Conservation (phyloP, 1,140 invertebrate genomes). For the Caenorhabditis briggsae region DNA sequence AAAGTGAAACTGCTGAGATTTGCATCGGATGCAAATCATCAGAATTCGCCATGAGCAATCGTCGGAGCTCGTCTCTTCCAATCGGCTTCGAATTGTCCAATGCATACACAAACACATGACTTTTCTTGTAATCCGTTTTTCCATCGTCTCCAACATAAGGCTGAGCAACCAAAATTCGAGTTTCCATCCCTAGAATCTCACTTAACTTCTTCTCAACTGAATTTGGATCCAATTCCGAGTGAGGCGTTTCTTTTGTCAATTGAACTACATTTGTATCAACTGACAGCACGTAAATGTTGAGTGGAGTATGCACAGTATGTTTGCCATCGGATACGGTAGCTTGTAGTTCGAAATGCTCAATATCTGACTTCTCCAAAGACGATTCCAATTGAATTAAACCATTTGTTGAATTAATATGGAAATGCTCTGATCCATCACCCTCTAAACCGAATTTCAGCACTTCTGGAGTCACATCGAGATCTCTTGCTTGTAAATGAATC, state of each 20-base stretch:
- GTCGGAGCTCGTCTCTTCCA: not conserved
- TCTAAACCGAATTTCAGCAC: not conserved
- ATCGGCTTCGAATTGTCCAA: conserved; percentile 11
- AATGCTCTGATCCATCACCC: not conserved
- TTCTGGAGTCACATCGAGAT: conserved; percentile 30
- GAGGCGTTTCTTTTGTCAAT: conserved; percentile 64
- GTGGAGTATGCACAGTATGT: conserved; percentile 24
- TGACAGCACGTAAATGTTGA: conserved; percentile 70
- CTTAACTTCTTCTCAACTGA: conserved; percentile 64
- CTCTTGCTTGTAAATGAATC: conserved; percentile 41
- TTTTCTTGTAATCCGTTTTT: conserved; percentile 64
- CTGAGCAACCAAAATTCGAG: conserved; percentile 70
- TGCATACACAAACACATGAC: conserved; percentile 66
- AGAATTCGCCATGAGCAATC: not conserved
- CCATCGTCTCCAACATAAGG: conserved; percentile 70
- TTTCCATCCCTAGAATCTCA: conserved; percentile 64
- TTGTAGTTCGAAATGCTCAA: conserved; percentile 55
- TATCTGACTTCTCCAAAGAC: not conserved
- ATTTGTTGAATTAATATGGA: conserved; percentile 5
- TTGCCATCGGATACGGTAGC: conserved; percentile 66
- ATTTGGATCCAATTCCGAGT: conserved; percentile 68
- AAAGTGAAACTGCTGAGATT: not conserved
- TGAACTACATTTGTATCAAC: conserved; percentile 73
- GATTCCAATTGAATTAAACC: conserved; percentile 1
- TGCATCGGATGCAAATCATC: not conserved